Base-by-base conservation (phyloP, 2,113 vertebrate genomes). In the Cynopterus brachyotis region DNA sequence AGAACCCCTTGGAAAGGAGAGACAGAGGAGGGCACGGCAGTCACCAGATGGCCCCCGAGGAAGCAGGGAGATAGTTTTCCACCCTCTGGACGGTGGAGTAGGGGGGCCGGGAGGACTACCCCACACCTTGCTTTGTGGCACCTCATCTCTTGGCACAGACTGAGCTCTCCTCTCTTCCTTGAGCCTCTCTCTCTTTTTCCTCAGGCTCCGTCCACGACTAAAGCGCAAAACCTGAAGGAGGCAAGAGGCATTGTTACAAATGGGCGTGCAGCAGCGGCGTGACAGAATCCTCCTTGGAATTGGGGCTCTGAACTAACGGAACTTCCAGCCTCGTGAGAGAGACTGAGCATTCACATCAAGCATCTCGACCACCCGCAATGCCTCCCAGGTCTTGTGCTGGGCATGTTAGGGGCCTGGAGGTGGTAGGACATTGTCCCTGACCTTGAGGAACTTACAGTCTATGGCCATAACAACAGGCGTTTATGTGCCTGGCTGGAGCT, bases 161-260 rank as follows among this genome's bases (percentile, higher is more conserved):
- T 99, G 99, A 76, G 99, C 99, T 95, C 99, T 98, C 82, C 99
- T 99, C 93, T 99, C 99, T 53, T 99, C 99, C 98, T 99, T 99
- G 96, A 99, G 98, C 94, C 98, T 99, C 90, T 99, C 99, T 89
- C 99, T 99, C 97, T 99, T 99, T 98, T 99, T 99, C 98, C 99
- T 99, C 97, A 99, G 99, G 97, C 98, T 99, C 98, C 99, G 98
- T 91, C 99, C 99, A 64, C 99, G 99, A 95, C 99, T 98, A 94
- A 99, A 99, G 95, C 99, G 99, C 17, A 99, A 99, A 70, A 99
- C 98, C 99, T 99, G 97, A 95, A 76, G 92, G 91, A 98, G 92
- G 98, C 26, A 97, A 97, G 97, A 45, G 57, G 94, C 70, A 95
- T 15, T 0, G 28, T 95, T 97, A 97, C 20, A 83, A 89, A 62